Percentiles rank a stretch among this genome's conserved stretches.
phyloP scores from a whole-genome alignment of 1,140 invertebrate genomes.

The Diuraphis noxia region DNA sequence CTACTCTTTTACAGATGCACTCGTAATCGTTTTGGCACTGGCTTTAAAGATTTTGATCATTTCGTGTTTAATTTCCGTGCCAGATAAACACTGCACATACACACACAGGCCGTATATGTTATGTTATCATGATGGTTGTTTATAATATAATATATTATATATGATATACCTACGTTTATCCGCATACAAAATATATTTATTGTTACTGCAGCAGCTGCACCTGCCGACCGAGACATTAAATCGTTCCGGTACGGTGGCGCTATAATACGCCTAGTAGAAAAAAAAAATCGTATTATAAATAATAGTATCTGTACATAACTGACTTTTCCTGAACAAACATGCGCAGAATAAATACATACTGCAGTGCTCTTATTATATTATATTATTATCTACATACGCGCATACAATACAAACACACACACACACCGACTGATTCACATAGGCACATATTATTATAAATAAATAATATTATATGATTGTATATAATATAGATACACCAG shows the following conservation, averaged over 20 bases:
- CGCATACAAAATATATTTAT: background rate
- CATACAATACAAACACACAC: background rate
- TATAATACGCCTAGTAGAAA: background rate
- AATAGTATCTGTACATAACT: background rate
- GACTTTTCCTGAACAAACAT: slow-evolving; percentile 5
- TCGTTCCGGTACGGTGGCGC: background rate
- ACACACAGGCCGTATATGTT: background rate
- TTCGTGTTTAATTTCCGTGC: background rate
- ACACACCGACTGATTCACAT: background rate
- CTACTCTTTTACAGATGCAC: too few relatives aligned
- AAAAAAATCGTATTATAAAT: background rate
- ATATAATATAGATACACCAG: background rate
- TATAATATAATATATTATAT: too few relatives aligned
- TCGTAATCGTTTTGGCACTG: background rate
- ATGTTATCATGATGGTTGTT: background rate
- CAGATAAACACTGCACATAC: background rate
- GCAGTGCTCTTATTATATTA: background rate
- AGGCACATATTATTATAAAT: too few relatives aligned
- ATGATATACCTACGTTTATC: too few relatives aligned
- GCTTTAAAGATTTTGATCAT: background rate
- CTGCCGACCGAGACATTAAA: background rate
- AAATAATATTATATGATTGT: background rate
- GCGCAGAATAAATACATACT: background rate
- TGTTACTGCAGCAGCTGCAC: background rate
- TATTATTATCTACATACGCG: background rate